Conservation (phyloP, 1,140 invertebrate genomes). For the Ceratina japonica region DNA sequence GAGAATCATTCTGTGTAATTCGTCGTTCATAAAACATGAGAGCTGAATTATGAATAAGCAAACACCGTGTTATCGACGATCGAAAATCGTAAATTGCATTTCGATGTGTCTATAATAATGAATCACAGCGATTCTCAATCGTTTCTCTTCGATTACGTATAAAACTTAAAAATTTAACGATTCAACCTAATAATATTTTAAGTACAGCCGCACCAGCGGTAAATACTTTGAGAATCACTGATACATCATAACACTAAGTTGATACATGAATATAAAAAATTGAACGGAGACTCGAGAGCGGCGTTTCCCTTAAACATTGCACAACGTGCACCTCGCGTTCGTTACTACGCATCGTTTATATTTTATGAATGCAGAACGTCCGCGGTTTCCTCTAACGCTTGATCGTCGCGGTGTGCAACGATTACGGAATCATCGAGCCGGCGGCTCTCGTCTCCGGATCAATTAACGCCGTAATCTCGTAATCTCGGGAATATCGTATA, state of each 20-base stretch:
- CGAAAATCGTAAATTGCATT: background rate
- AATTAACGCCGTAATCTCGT: conserved; percentile 17
- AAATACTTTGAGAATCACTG: too few relatives aligned
- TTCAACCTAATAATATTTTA: too few relatives aligned
- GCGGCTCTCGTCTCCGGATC: background rate
- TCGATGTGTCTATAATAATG: background rate
- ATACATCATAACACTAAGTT: too few relatives aligned
- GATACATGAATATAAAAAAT: background rate
- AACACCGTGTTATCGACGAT: background rate
- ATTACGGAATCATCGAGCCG: conserved; percentile 15
- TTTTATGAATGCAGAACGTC: background rate
- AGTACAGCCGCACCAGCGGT: too few relatives aligned
- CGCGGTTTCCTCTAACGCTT: too few relatives aligned
- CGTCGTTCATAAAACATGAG: background rate
- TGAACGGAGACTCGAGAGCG: background rate
- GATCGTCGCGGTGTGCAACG: too few relatives aligned
- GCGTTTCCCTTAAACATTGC: background rate
- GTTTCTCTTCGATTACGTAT: too few relatives aligned
- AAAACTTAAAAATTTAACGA: too few relatives aligned
- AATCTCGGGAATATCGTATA: background rate
- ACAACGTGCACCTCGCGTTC: too few relatives aligned
- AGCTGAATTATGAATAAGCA: background rate
- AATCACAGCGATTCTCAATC: background rate
- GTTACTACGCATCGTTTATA: background rate
- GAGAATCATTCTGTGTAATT: conserved; percentile 37